phyloP scores from a whole-genome alignment of 2,797 vertebrate species.

The Synanceia verrucosa region DNA sequence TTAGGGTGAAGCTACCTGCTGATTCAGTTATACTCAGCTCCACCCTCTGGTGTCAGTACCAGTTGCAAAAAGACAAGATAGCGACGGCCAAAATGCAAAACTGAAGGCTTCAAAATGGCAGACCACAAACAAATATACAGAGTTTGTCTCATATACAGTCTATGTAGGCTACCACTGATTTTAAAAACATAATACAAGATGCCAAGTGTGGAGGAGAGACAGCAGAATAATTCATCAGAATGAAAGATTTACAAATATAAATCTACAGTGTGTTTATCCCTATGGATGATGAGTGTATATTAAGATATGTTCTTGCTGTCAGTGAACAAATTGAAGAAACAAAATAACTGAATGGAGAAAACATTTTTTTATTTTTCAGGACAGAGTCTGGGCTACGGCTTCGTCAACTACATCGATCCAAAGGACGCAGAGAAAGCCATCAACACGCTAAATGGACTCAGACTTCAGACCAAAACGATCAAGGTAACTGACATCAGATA shows the following conservation, averaged over 20 bases:
- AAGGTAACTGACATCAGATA: conserved; percentile 84
- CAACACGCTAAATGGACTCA: conserved; percentile 97
- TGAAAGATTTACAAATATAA: conserved; percentile 4
- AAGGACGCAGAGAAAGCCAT: conserved; percentile 99
- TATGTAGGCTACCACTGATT: not conserved
- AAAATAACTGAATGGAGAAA: not conserved
- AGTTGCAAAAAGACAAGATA: not conserved
- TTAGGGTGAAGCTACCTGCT: not conserved
- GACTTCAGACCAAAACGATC: conserved; percentile 99
- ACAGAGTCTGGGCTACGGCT: conserved; percentile 98
- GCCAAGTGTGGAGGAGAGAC: not conserved
- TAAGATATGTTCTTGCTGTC: conserved; percentile 6
- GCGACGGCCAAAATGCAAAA: not conserved
- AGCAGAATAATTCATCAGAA: not conserved
- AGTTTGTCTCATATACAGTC: not conserved
- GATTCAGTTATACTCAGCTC: not conserved
- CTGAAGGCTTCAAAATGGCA: not conserved
- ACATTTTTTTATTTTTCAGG: conserved; percentile 78
- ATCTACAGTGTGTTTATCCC: not conserved
- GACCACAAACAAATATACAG: not conserved
- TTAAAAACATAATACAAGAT: not conserved
- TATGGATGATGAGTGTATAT: not conserved
- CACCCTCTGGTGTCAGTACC: not conserved
- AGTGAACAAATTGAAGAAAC: conserved; percentile 1
- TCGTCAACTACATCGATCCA: conserved; percentile 98